Evolutionary conservation across 2,888 invertebrate genomes (phyloP).

Genomic region (Calameuta pallipes): DNA sequence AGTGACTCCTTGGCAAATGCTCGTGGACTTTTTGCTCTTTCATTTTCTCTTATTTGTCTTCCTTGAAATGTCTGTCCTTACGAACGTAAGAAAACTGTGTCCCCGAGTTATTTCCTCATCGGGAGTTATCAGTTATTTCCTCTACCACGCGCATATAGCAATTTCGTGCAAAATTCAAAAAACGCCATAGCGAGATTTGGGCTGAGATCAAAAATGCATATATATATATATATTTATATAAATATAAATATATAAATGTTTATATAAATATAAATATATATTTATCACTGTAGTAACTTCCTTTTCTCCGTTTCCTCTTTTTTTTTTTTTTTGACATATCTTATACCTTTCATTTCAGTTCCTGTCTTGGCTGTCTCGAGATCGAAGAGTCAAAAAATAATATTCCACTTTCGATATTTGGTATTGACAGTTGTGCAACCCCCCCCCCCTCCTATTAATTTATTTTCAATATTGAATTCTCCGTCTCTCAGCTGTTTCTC

Average conservation of each 20-base stretch:
- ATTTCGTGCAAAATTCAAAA: slow-evolving; percentile 18
- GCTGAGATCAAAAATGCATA: neutral
- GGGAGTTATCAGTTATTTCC: neutral
- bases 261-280: neutral
- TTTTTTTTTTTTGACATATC: neutral
- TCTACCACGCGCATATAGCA: slow-evolving; percentile 22
- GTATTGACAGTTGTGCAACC: neutral
- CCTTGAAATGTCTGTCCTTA: neutral
- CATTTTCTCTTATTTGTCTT: neutral
- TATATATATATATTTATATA: too few species aligned
- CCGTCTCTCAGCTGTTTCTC: neutral
- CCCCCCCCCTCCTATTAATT: neutral
- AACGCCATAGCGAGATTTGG: neutral
- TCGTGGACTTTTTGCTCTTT: neutral
- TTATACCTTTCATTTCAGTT: neutral
- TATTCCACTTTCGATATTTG: neutral
- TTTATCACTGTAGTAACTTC: neutral
- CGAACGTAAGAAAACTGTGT: neutral
- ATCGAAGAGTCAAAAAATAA: neutral
- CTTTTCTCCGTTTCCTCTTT: neutral
- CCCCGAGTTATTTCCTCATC: neutral
- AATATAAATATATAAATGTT: neutral
- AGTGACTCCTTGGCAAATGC: neutral
- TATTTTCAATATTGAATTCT: neutral
- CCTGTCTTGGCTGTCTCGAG: neutral